A percentile compares a stretch with the other conserved stretches of the same genome.
These are phyloP conservation scores for Sinocyclocheilus rhinocerous DNA, from an alignment of 2,113 vertebrate species.

Conservation along the genomic window DNA sequence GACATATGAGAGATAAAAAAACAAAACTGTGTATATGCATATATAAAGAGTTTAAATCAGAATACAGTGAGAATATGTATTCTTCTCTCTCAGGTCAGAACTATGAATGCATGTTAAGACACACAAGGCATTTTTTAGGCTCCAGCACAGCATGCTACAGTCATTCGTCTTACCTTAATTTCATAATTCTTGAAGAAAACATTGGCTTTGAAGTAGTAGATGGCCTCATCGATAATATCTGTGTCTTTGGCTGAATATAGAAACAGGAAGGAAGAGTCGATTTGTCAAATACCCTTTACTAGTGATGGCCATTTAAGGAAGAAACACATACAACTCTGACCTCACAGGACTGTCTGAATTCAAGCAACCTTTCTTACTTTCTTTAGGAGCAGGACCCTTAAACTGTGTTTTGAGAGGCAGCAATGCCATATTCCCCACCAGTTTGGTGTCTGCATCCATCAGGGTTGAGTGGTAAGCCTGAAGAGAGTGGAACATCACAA, in stretches of 20 bases:
- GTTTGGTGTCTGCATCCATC: conserved; percentile 86
- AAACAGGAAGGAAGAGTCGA: conserved; percentile 18
- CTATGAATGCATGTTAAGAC: conserved; percentile 60
- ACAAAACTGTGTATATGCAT: neutral
- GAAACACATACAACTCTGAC: neutral
- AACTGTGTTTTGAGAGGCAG: conserved; percentile 94
- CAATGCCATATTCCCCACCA: conserved; percentile 95
- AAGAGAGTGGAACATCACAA: neutral
- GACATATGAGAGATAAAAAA: neutral
- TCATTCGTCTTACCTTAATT: conserved; percentile 86
- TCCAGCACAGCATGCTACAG: neutral
- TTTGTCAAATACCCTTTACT: neutral
- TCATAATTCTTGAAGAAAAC: conserved; percentile 99
- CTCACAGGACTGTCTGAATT: neutral
- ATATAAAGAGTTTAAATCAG: neutral
- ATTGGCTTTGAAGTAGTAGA: conserved; percentile 99
- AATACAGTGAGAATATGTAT: neutral
- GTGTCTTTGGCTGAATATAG: conserved; percentile 84
- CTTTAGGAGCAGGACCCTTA: conserved; percentile 93
- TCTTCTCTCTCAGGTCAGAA: neutral
- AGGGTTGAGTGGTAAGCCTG: conserved; percentile 96
- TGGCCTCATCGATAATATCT: conserved; percentile 97
- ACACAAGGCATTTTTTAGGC: conserved; percentile 46
- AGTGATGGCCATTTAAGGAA: conserved; percentile 60
- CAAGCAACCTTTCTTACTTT: conserved; percentile 80